These are phyloP conservation scores for Sericinus montela DNA, from an alignment of 2,888 invertebrate genomes.

Conservation along the genomic window DNA sequence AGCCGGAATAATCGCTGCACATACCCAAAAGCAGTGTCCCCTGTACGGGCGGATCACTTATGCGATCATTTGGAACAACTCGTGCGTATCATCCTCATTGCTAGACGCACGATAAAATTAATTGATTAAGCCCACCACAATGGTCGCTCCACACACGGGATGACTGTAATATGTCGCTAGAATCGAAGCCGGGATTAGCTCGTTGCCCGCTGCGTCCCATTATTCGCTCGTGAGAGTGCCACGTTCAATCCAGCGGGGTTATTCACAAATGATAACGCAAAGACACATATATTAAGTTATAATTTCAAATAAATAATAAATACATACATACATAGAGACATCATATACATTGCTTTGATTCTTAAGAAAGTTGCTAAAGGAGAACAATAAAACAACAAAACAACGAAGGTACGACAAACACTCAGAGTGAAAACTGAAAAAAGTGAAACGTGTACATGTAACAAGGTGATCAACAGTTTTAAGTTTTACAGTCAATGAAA, in stretches of 20 bases:
- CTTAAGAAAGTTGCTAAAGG: too few relatives aligned
- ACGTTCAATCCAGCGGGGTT: neutral
- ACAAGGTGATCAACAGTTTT: too few relatives aligned
- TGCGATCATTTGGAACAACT: conserved; percentile 30
- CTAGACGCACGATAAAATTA: conserved; percentile 55
- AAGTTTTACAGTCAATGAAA: too few relatives aligned
- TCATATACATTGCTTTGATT: too few relatives aligned
- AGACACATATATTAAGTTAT: neutral
- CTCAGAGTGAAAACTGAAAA: too few relatives aligned
- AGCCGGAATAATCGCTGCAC: neutral
- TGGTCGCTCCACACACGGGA: conserved; percentile 42
- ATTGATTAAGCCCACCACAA: conserved; percentile 58
- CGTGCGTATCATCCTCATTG: conserved; percentile 44
- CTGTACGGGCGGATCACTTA: conserved; percentile 31
- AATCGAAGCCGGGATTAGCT: conserved; percentile 51
- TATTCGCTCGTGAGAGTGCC: conserved; percentile 41
- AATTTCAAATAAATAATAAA: too few relatives aligned
- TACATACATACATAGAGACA: too few relatives aligned
- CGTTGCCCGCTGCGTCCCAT: conserved; percentile 43
- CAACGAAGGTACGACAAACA: too few relatives aligned
- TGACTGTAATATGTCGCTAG: conserved; percentile 38
- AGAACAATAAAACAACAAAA: too few relatives aligned
- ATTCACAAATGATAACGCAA: conserved; percentile 2
- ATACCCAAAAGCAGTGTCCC: conserved; percentile 4
- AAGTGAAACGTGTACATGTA: too few relatives aligned